Conservation (phyloP, 1,140 invertebrate genomes). For the Manduca sexta region DNA sequence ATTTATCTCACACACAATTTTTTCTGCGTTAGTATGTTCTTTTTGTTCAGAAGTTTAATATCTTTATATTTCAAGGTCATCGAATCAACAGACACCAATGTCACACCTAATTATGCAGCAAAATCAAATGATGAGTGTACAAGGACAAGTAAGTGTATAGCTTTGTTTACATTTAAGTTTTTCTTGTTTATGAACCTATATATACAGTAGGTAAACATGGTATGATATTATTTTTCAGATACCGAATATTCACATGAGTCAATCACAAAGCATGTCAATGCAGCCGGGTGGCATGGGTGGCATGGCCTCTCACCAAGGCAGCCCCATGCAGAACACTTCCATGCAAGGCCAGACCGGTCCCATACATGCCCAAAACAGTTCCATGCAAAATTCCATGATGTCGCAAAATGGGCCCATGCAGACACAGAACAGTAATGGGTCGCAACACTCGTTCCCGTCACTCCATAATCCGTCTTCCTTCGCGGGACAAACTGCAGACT, state of each 20-base stretch:
- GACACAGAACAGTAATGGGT: constrained; percentile 25
- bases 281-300: constrained; percentile 63
- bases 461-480: constrained; percentile 72
- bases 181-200: too few species aligned
- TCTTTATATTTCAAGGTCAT: constrained; percentile 44
- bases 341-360: constrained; percentile 29
- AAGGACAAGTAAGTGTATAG: constrained; percentile 60
- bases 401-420: constrained; percentile 44
- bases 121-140: constrained; percentile 70
- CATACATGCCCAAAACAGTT: constrained; percentile 32
- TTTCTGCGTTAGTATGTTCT: too few species aligned
- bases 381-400: constrained; percentile 42
- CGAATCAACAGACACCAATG: constrained; percentile 75
- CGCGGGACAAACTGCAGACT: constrained; percentile 77
- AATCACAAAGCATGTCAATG: constrained; percentile 78
- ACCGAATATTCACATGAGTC: constrained; percentile 78
- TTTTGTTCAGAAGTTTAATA: too few species aligned
- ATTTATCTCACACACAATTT: background rate
- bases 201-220: too few species aligned
- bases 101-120: constrained; percentile 75
- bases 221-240: constrained; percentile 68
- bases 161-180: too few species aligned
- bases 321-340: constrained; percentile 43
- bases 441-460: constrained; percentile 45
- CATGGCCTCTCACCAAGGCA: constrained; percentile 38